Base-by-base conservation (phyloP, 64 coral and sea anemone species). In the Porites australiensis region DNA sequence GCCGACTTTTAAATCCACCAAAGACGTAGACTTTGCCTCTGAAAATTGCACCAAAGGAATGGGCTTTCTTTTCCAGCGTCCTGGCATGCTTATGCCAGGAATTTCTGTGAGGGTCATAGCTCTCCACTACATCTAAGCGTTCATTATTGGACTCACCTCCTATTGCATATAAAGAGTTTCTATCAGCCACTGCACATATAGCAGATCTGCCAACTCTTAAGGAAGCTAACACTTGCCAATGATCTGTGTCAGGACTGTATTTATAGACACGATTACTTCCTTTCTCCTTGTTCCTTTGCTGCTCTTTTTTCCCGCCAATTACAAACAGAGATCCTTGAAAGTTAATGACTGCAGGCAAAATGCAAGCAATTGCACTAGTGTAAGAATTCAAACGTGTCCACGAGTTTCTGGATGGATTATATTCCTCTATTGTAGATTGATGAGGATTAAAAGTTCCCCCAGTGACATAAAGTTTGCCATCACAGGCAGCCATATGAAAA, bases 141-240 rank as follows among this genome's bases (percentile, higher is more conserved):
- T 60, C 59, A 3, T 27, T 66, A 37, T 78, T 58, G 0, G 62
- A 76, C 12, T 90, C 48, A 19, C 88, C 93, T 43, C 93, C 93
- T 22, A 95, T 86, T 15, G 93, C 93, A 70, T 77, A 95, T n/a
- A 95, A 43, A 79, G 83, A 90, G 13, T 77, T 79, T 8, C 20
- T 50, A 46, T 90, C 77, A 77, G 88, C 87, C 13, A 95, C 88
- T 6, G 89, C 93, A 62, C 93, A 95, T 27, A 79, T 59, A 50
- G 62, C 85, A 22, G 63, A 87, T 19, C 93, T 81, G n/a, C 77
- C 74, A 75, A 74, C 58, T 50, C 71, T 86, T 14, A 95, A 22
- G 81, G 3, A 64, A 78, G 13, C 77, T 12, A 58, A 71, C 50
- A 67, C 66, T 1, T 48, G 53, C 93, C 93, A 95, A 14, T 49